Evolutionary conservation across 92 coral and sea anemone genomes (phyloP), one percentile per base, ranked within the genome.

Genomic region (Diadumene lineata): DNA sequence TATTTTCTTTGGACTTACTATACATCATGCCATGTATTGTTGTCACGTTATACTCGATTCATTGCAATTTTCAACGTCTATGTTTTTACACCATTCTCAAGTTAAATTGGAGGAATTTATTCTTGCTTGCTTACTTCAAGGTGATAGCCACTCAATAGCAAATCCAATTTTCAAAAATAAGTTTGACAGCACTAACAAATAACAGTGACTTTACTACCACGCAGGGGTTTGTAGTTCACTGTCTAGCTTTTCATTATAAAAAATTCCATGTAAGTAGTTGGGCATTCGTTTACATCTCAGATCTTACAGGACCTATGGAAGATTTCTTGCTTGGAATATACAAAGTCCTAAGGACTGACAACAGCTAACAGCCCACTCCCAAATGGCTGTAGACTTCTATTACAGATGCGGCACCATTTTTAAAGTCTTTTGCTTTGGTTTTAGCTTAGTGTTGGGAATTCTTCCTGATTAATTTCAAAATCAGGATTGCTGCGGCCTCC

Each of bases 371-470:
- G 51, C 69, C 29, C 38, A 65, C 69, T 26, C 68, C 75, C 53
- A 43, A 60, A 57, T 43, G 58, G 75, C 57, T 68, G 75, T 34
- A 27, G 44, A 25, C 77, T 44, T 31, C 29, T 72, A 67, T 17
- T 53, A 66, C 56, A 46, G 61, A 77, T 31, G 66, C 68, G 70
- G 75, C 82, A 68, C 75, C 70, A 67, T 29, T 77, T 26, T 23
- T 46, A 66, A 10, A 77, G 74, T 77, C 82, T 58, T 50, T 38
- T 38, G 77, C 69, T 38, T 38, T 38, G 48, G 48, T 38, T 38
- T 68, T 77, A 94, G 3, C 91, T 88, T 76, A 94, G 83, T 38
- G 98, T 85, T 10, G 98, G 98, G 75, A 94, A 94, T 56, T 92
- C 97, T 24, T 92, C 97, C n/a, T 76, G 76, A 66, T 88, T 90